phyloP scores from a whole-genome alignment of 2,888 invertebrate species.

The Campoletis raptor region DNA sequence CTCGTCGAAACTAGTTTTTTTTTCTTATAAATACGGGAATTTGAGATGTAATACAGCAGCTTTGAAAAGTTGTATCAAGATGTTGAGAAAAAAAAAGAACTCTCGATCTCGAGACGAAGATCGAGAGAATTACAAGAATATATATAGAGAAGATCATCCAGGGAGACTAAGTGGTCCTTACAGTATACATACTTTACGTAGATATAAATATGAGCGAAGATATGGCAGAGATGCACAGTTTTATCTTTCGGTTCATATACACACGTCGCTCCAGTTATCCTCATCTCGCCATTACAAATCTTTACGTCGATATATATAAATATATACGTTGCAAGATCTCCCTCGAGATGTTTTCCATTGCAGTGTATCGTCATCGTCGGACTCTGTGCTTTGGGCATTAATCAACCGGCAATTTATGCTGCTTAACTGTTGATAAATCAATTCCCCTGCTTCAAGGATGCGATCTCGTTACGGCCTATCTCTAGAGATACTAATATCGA shows the following conservation, averaged over 20 bases:
- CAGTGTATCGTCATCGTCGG: constrained; percentile 39
- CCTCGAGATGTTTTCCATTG: constrained; percentile 30
- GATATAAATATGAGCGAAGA: constrained; percentile 22
- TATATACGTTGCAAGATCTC: neutral
- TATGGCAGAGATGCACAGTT: constrained; percentile 32
- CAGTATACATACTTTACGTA: neutral
- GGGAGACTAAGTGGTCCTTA: constrained; percentile 66
- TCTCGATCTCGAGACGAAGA: constrained; percentile 36
- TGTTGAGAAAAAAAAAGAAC: constrained; percentile 66
- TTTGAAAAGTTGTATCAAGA: constrained; percentile 73
- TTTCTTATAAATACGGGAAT: neutral
- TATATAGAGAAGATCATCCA: constrained; percentile 37
- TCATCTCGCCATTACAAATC: constrained; percentile 37
- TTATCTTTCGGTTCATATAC: constrained; percentile 63
- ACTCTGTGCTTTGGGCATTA: constrained; percentile 71
- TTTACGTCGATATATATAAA: neutral
- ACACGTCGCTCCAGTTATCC: constrained; percentile 68
- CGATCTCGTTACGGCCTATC: constrained; percentile 63
- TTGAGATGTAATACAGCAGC: constrained; percentile 49
- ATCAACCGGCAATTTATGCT: constrained; percentile 77
- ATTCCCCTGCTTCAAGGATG: constrained; percentile 71
- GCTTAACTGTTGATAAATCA: constrained; percentile 79
- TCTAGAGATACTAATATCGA: constrained; percentile 40
- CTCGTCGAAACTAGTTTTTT: no score
- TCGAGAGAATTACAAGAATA: constrained; percentile 47